Base-by-base conservation (phyloP, 2,888 invertebrate species). In the Uropetala carovei region DNA sequence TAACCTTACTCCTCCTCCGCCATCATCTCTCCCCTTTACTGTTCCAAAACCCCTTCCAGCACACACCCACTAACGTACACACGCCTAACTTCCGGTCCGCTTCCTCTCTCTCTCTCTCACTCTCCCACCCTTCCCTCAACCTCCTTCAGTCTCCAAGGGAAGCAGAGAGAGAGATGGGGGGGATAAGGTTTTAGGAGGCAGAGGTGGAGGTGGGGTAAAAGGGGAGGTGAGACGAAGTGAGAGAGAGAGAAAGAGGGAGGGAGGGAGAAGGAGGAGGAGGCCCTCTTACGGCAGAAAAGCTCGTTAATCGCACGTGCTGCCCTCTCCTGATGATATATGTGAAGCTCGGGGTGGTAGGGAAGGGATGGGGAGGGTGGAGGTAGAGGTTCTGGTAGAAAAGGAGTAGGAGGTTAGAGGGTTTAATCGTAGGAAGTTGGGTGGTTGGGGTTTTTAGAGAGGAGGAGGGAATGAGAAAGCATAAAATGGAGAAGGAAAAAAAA, bases 241-340 rank as follows among this genome's bases (percentile, higher is more conserved):
- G 7, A n/a, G 16, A 64, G 10, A 11, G n/a, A 5, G 64, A 13
- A 64, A n/a, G 11, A 18, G 18, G n/a, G n/a, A n/a, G 4, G 64
- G 7, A 13, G 13, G 64, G 64, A 1, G 27, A 27, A 22, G 81
- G 7, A 22, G 81, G 7, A 22, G n/a, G 56, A 43, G 57, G 18
- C 85, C 43, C 22, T 27, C 59, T 58, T 85, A 13, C n/a, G 22
- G 85, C 58, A 27, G 58, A 14, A 58, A 58, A 57, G 85, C 85
- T 85, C 85, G 85, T 85, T 85, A 85, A 85, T 85, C 85, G 85
- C 85, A 85, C 85, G 85, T 85, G 85, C 85, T 85, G 58, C 85
- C 85, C 85, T 59, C 59, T 59, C 85, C 58, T 58, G 85, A 27
- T 85, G 85, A 85, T 85, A 59, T 59, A 85, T 85, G 57, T 14